phyloP scores from a whole-genome alignment of 1,140 invertebrate genomes.

The Geopemphigus sp. region DNA sequence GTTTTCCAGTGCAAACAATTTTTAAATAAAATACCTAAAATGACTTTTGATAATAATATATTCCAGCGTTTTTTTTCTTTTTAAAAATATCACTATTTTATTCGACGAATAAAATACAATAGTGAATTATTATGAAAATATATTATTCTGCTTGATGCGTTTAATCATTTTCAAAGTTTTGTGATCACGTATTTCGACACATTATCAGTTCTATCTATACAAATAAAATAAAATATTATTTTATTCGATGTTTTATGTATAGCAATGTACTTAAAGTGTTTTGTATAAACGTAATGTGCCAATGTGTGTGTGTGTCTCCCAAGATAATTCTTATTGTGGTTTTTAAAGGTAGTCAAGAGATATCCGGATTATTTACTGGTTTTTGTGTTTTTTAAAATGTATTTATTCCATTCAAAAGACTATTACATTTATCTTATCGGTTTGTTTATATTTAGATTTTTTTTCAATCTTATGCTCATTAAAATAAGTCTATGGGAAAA shows the following conservation, averaged over 20 bases:
- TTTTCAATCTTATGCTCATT: neutral
- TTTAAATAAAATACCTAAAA: neutral
- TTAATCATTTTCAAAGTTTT: neutral
- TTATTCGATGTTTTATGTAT: neutral
- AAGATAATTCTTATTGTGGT: conserved; percentile 1
- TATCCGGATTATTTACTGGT: neutral
- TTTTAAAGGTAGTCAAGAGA: neutral
- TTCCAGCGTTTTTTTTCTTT: neutral
- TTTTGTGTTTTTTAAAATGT: neutral
- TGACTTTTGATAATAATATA: neutral
- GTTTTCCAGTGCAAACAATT: neutral
- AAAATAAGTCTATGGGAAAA: neutral
- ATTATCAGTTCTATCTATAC: neutral
- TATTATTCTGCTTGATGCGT: neutral
- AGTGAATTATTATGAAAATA: neutral
- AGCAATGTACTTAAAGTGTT: neutral
- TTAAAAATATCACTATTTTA: neutral
- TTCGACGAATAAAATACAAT: neutral
- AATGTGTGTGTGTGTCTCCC: neutral
- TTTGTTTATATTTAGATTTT: conserved; percentile 13
- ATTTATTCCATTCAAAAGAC: neutral
- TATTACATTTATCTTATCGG: conserved; percentile 14
- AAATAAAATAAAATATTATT: neutral
- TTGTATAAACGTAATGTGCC: too few relatives aligned
- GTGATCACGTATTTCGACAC: neutral